Percentiles rank a stretch among this genome's conserved stretches.
These are phyloP conservation scores for Capitella teleta DNA, from an alignment of 1,140 invertebrate species.

Conservation along the genomic window DNA sequence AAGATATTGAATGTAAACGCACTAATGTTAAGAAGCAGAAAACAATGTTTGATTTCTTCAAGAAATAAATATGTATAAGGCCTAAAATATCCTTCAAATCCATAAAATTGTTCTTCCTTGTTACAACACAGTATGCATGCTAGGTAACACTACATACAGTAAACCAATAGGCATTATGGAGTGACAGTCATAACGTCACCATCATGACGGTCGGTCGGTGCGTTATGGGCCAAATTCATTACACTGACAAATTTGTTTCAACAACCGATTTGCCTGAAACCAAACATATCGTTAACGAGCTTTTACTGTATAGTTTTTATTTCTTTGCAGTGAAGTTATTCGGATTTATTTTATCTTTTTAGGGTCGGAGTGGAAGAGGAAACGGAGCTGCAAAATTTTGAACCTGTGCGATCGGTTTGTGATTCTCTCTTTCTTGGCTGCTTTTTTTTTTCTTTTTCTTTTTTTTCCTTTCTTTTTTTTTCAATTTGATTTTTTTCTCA, in stretches of 20 bases:
- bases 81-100: no score
- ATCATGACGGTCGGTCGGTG: not conserved
- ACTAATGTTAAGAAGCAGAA: no score
- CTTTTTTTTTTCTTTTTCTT: conserved; percentile 1
- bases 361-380: conserved; percentile 84
- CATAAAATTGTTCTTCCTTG: no score
- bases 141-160: no score
- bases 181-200: not conserved
- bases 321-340: not conserved
- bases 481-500: not conserved
- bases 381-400: conserved; percentile 56
- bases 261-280: not conserved
- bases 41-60: no score
- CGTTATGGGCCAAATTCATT: not conserved
- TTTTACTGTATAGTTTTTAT: not conserved
- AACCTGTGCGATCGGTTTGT: conserved; percentile 72
- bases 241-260: not conserved
- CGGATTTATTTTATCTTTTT: no score
- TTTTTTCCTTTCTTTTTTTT: not conserved
- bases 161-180: not conserved
- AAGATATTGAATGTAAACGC: no score
- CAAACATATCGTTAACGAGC: no score
- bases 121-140: no score
- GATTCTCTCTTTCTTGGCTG: not conserved
- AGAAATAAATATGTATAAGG: no score